Conservation (phyloP, 2,113 vertebrate genomes). For the Meles meles region DNA sequence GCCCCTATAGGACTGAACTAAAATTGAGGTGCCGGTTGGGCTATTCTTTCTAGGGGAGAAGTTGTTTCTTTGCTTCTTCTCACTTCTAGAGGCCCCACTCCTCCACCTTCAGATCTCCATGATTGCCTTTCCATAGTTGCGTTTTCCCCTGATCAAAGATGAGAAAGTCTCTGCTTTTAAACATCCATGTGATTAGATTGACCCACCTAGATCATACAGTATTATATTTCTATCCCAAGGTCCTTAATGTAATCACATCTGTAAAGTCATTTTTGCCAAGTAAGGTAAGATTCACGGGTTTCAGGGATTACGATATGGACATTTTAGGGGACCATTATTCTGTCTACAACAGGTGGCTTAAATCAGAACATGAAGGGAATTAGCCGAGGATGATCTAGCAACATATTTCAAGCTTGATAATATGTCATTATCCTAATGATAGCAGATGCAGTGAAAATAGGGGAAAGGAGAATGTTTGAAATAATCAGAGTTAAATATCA, state of each 20-base stretch:
- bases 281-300: neutral
- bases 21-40: neutral
- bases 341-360: neutral
- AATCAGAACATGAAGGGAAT: neutral
- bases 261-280: neutral
- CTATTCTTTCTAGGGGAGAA: neutral
- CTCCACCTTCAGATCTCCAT: neutral
- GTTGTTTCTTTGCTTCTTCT: neutral
- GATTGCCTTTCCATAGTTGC: neutral
- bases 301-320: neutral
- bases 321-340: neutral
- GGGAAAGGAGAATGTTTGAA: neutral
- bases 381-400: neutral
- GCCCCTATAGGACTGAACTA: neutral
- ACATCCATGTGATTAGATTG: neutral
- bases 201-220: neutral
- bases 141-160: neutral
- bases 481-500: neutral
- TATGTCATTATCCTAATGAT: neutral
- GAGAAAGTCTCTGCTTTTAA: neutral
- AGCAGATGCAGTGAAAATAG: neutral
- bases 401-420: neutral
- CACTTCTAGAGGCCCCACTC: neutral
- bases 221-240: neutral
- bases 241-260: neutral